phyloP scores from a whole-genome alignment of 2,113 vertebrate genomes.

The Glaucomys volans region DNA sequence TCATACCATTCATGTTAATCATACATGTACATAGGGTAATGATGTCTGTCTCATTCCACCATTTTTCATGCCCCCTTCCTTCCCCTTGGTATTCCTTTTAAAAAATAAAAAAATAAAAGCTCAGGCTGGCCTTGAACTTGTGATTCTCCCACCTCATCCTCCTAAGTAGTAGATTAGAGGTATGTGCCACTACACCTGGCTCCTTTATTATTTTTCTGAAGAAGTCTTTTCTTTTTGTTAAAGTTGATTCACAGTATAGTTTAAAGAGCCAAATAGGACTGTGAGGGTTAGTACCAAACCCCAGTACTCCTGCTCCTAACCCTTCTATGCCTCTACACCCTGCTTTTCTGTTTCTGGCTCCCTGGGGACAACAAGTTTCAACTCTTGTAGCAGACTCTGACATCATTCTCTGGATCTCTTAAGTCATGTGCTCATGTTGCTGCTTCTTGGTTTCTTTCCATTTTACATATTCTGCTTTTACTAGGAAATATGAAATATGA shows the following conservation, averaged over 20 bases:
- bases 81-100: background rate
- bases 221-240: background rate
- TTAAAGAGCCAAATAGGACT: background rate
- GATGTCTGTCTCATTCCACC: too few species aligned
- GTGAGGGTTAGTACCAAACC: background rate
- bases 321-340: too few species aligned
- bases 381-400: background rate
- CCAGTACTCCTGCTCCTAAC: accelerated
- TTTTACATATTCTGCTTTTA: slow-evolving; percentile 27
- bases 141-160: background rate
- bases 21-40: too few species aligned
- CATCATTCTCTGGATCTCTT: background rate
- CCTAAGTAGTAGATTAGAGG: background rate
- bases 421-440: too few species aligned
- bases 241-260: background rate
- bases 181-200: too few species aligned
- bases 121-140: background rate
- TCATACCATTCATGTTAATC: too few species aligned
- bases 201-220: background rate
- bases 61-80: too few species aligned
- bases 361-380: background rate
- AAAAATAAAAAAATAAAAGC: background rate
- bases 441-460: background rate
- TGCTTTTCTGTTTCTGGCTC: too few species aligned
- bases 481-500: background rate